A percentile compares a stretch with the other conserved stretches of the same genome.
phyloP scores from a whole-genome alignment of 2,113 vertebrate species.

The Dolichallabes microphthalmus region DNA sequence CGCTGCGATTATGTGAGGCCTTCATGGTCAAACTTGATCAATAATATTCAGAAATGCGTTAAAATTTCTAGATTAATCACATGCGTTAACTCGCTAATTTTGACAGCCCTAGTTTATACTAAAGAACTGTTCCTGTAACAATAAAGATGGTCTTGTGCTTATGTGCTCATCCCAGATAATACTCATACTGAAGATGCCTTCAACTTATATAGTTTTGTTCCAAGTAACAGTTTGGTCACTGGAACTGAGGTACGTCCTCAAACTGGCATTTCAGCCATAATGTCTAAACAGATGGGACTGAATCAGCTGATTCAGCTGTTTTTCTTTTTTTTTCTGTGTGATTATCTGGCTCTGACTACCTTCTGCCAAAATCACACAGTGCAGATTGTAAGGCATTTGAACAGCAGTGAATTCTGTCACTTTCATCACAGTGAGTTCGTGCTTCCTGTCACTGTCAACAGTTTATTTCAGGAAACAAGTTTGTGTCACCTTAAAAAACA shows the following conservation, averaged over 20 bases:
- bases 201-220: not conserved
- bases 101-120: not conserved
- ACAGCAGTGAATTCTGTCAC: not conserved
- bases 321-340: not conserved
- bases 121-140: not conserved
- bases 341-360: not conserved
- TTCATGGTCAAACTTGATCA: no score
- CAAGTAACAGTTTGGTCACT: not conserved
- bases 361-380: slow-evolving; percentile 2
- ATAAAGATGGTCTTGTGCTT: not conserved
- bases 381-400: not conserved
- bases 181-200: not conserved
- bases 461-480: slow-evolving; percentile 4
- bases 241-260: not conserved
- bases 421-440: not conserved
- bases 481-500: not conserved
- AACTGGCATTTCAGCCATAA: not conserved
- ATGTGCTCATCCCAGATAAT: slow-evolving; percentile 6
- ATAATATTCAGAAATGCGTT: no score
- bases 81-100: no score
- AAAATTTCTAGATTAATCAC: no score
- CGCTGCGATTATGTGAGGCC: no score
- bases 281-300: slow-evolving; percentile 7
- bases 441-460: not conserved
- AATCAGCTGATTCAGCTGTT: slow-evolving; percentile 13